Base-by-base conservation (phyloP, 2,888 invertebrate genomes). In the Apeira syringaria region DNA sequence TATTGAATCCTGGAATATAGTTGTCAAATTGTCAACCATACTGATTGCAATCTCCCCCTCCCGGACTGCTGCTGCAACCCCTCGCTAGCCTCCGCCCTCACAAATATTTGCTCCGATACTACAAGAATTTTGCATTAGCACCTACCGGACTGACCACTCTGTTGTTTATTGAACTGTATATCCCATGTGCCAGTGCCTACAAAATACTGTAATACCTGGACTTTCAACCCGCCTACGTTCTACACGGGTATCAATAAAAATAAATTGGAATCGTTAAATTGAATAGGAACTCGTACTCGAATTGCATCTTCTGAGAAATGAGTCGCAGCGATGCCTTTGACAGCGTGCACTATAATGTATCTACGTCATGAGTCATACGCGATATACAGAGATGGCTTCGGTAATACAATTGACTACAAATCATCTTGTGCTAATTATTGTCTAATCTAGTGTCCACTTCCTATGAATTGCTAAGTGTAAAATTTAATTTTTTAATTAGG, bases 101-200 rank as follows among this genome's bases (percentile, higher is more conserved):
- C 75, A 73, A 76, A 81, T 78, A 80, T 78, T 76, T 70, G 67
- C 61, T 51, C 63, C 59, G 61, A 53, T 66, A 83, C 82, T 66
- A 83, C 82, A 83, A 62, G 80, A 68, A 62, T 79, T 79, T 80
- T 67, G 76, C 83, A 83, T 84, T 84, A 81, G 70, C 75, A 68
- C 71, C 67, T 64, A 74, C 72, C 53, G 61, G 61, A 55, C 58
- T 61, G 64, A 56, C 64, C 58, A 57, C 62, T 63, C 50, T 52
- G 47, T 56, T 64, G 70, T 69, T 67, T 71, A 74, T 75, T 71
- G 66, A 68, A 68, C 67, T 75, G 63, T 58, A 55, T 53, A 45
- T 59, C 56, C 51, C 39, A 45, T 53, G 46, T 59, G 56, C 51
- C 39, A 45, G 41, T 41, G 28, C 34, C 34, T 38, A 37, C 37